Base-by-base conservation (phyloP, 1,140 invertebrate genomes). In the Drosophila kanapiae region DNA sequence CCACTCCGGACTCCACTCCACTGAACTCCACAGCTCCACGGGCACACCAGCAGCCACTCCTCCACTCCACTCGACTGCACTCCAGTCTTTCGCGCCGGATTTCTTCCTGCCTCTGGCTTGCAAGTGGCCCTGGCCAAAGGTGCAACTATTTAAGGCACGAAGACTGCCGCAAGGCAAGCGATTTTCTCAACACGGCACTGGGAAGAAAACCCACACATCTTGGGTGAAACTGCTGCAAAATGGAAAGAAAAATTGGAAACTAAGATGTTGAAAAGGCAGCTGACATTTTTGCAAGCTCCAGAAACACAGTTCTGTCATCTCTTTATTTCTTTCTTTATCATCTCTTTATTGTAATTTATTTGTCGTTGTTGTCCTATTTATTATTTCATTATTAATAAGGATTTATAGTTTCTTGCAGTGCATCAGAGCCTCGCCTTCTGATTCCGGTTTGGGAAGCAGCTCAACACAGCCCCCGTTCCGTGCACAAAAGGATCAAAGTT, bases 401-500 rank as follows among this genome's bases (percentile, higher is more conserved):
- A 2, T 23, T 3, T 23, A 23, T 23, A 31, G 1, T 40, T 56
- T 40, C n/a, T 62, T 1, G 0, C 8, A 37, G 40, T 47, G 33
- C 16, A 8, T 14, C 10, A 11, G 2, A 27, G n/a, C n/a, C 23
- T 47, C 2, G 11, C 16, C 53, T 51, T 63, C 40, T 35, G 74
- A 57, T 51, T 33, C 53, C 43, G 18, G 14, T 13, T 40, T 40
- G 38, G 6, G 14, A 6, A 14, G 38, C 14, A 14, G 38, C 23
- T 23, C 23, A 23, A 23, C 23, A 23, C 37, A 51, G 18, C 11
- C 13, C 29, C 38, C n/a, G 38, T 7, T 7, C 14, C 29, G 27
- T 7, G 43, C 76, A 78, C 75, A 78, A 78, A 53, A 70, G 75
- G 75, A 78, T 78, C 59, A 71, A 78, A 78, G 64, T 78, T 78